phyloP scores from a whole-genome alignment of 2,888 invertebrate species.

The Silvanus unidentatus region DNA sequence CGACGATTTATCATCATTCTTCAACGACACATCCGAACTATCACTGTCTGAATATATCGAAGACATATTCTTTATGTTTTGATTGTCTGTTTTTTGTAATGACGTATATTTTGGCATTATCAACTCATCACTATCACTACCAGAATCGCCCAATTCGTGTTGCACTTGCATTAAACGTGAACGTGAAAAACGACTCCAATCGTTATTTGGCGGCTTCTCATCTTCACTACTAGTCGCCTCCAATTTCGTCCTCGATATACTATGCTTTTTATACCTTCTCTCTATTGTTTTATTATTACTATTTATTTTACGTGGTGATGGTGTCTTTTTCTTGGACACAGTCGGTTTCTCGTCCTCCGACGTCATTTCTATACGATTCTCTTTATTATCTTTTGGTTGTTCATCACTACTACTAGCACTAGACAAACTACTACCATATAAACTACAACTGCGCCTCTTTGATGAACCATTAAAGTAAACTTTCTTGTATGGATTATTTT shows the following conservation, averaged over 20 bases:
- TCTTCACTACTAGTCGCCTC: slow-evolving; percentile 60
- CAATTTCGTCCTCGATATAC: slow-evolving; percentile 38
- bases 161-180: slow-evolving; percentile 68
- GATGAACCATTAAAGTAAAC: slow-evolving; percentile 71
- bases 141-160: slow-evolving; percentile 63
- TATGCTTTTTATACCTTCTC: slow-evolving; percentile 37
- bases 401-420: slow-evolving; percentile 49
- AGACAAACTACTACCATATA: slow-evolving; percentile 59
- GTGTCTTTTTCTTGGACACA: slow-evolving; percentile 35
- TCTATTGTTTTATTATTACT: slow-evolving; percentile 27
- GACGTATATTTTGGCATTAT: slow-evolving; percentile 49
- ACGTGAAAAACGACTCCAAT: slow-evolving; percentile 42
- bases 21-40: slow-evolving; percentile 53
- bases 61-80: slow-evolving; percentile 53
- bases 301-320: slow-evolving; percentile 27
- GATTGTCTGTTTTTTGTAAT: slow-evolving; percentile 40
- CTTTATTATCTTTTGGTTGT: slow-evolving; percentile 45
- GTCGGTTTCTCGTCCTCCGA: slow-evolving; percentile 51
- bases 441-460: slow-evolving; percentile 56
- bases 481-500: slow-evolving; percentile 67
- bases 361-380: slow-evolving; percentile 47
- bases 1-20: slow-evolving; percentile 55
- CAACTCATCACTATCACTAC: slow-evolving; percentile 75
- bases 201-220: slow-evolving; percentile 48
- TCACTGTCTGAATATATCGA: slow-evolving; percentile 83